A percentile compares a stretch with the other conserved stretches of the same genome.
These are phyloP conservation scores for Sarcophaga rosellei DNA, from an alignment of 2,888 invertebrate genomes.

Conservation along the genomic window DNA sequence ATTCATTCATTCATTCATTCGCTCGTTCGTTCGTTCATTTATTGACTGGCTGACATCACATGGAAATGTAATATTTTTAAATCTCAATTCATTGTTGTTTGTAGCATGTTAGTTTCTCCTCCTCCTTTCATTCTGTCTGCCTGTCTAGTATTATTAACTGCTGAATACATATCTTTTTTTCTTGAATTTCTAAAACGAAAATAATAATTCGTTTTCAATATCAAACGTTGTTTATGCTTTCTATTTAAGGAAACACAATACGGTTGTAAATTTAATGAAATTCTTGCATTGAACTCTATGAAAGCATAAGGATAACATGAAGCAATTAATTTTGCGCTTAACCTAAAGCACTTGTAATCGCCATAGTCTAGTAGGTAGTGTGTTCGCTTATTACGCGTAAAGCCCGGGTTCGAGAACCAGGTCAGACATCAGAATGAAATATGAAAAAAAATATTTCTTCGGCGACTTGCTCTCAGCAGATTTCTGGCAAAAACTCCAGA, in stretches of 20 bases:
- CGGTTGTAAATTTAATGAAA: background rate
- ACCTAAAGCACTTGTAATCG: too few relatives aligned
- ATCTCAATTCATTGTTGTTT: background rate
- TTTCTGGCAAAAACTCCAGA: too few relatives aligned
- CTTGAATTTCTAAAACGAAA: slow-evolving; percentile 29
- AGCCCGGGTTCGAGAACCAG: too few relatives aligned
- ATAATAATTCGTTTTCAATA: slow-evolving; percentile 57
- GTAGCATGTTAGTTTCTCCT: background rate
- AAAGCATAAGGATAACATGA: background rate
- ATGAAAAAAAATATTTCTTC: too few relatives aligned
- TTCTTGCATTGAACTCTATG: background rate
- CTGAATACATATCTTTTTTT: background rate
- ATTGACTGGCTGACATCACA: background rate
- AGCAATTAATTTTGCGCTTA: background rate
- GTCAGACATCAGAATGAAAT: too few relatives aligned
- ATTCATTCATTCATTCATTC: background rate
- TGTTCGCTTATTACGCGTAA: too few relatives aligned
- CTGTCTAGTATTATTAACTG: too few relatives aligned
- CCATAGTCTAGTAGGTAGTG: too few relatives aligned
- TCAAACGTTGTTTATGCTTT: slow-evolving; percentile 38
- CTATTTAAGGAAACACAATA: slow-evolving; percentile 6
- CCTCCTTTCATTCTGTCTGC: background rate
- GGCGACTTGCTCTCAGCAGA: too few relatives aligned
- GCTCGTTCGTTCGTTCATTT: background rate
- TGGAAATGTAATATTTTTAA: background rate